Evolutionary conservation across 2,113 vertebrate species (phyloP), one percentile per base, ranked within the genome.

Genomic region (Bufo bufo): DNA sequence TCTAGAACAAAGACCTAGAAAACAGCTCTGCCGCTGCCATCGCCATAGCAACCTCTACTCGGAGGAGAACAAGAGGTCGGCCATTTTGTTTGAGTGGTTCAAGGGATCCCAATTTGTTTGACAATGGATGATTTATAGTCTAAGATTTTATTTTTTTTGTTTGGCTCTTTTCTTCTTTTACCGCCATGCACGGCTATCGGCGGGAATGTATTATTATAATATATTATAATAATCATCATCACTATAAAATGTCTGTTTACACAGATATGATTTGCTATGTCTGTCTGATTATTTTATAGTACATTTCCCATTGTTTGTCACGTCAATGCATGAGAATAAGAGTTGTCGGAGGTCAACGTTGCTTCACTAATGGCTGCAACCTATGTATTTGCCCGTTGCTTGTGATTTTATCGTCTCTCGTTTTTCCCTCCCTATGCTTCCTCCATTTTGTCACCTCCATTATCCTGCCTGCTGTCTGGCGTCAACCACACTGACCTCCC

Each of bases 351-450:
- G 17, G 45, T 63, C 20, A 69, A 4, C 33, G 49, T 71, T 54
- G 63, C 49, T 43, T 85, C 33, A 33, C 19, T 85, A 61, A 78
- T 79, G 72, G 85, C 85, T 66, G 59, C 59, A 5, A 17, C 17
- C n/a, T 33, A 54, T 59, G 79, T 49, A 56, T 58, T 33, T 82
- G 56, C 61, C 19, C 56, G 82, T 77, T 84, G 87, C 72, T 50
- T 78, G 59, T 84, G 72, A 78, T 84, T 89, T 89, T 84, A 89
- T 59, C 82, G 14, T 89, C 45, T 89, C 87, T 89, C 82, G 65
- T 89, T 89, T 87, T 89, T 84, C 82, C 87, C 87, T 84, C 82
- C 87, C 81, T 7, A 69, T 89, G 87, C 72, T 66, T 78, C 74
- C 58, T 89, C 71, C 80, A 47, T 77, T 56, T 77, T 88, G 56